Evolutionary conservation across 2,888 invertebrate genomes (phyloP).

Genomic region (Rhyacophila evoluta): DNA sequence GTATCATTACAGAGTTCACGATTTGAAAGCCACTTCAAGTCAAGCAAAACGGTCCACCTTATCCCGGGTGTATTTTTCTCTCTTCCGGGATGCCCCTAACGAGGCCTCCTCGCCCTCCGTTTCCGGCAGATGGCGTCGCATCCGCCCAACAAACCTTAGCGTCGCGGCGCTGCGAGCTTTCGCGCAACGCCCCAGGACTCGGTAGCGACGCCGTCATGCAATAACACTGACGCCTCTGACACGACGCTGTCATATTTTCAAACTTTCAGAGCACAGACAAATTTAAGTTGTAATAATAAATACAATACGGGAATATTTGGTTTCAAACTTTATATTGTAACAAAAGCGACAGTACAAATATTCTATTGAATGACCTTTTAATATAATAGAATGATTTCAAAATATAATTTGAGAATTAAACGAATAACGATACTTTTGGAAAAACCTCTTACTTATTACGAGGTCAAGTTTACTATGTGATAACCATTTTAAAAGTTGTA

Average conservation of each 20-base stretch:
- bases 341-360: too few relatives aligned
- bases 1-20: background rate
- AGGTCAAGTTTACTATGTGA: too few relatives aligned
- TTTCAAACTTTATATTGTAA: too few relatives aligned
- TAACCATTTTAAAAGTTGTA: too few relatives aligned
- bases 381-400: too few relatives aligned
- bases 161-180: conserved; percentile 10
- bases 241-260: background rate
- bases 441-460: too few relatives aligned
- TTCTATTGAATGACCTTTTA: too few relatives aligned
- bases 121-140: conserved; percentile 37
- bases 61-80: conserved; percentile 1
- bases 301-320: too few relatives aligned
- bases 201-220: background rate
- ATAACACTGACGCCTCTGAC: conserved; percentile 1
- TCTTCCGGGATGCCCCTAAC: conserved; percentile 9
- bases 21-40: conserved; percentile 22
- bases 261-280: too few relatives aligned
- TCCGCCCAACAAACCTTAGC: conserved; percentile 24
- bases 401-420: too few relatives aligned
- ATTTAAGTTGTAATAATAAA: too few relatives aligned
- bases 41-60: conserved; percentile 14
- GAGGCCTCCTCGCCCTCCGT: background rate
- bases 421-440: too few relatives aligned
- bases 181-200: background rate